Conservation (phyloP, 2,888 invertebrate species). For the Mythimna impura region DNA sequence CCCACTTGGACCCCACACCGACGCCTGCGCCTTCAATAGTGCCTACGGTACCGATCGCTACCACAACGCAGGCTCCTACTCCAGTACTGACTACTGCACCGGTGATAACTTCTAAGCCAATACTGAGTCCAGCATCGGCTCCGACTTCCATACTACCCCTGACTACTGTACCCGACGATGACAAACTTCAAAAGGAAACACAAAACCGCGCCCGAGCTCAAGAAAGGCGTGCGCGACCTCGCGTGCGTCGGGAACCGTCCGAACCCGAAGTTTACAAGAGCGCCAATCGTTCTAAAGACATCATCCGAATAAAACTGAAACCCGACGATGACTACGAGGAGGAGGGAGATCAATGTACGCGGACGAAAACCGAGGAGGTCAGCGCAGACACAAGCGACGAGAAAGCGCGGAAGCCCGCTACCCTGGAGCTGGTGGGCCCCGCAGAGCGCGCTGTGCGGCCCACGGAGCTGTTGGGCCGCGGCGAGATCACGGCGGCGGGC, state of each 20-base stretch:
- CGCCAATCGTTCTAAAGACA: conserved; percentile 79
- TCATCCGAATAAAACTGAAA: conserved; percentile 92
- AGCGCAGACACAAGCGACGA: conserved; percentile 72
- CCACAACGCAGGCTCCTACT: conserved; percentile 41
- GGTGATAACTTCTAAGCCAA: conserved; percentile 27
- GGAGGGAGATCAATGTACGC: conserved; percentile 71
- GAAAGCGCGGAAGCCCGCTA: conserved; percentile 90
- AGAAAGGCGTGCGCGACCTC: conserved; percentile 78
- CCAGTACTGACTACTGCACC: conserved; percentile 40
- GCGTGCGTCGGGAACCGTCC: conserved; percentile 77
- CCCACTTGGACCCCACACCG: neutral
- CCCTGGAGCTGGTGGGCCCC: conserved; percentile 86
- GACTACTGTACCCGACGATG: conserved; percentile 68
- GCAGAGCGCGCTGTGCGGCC: conserved; percentile 77
- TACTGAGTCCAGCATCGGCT: conserved; percentile 44
- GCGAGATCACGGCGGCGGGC: conserved; percentile 72
- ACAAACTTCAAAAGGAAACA: conserved; percentile 79
- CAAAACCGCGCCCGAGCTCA: conserved; percentile 78
- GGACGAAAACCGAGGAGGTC: conserved; percentile 71
- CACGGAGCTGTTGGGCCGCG: conserved; percentile 76
- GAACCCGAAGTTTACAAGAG: conserved; percentile 81
- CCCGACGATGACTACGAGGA: conserved; percentile 94
- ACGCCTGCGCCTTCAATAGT: neutral
- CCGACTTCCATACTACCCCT: conserved; percentile 27
- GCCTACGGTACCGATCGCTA: conserved; percentile 24